A percentile compares a stretch with the other conserved stretches of the same genome.
Evolutionary conservation across 23 tunicate species (phyloP).

Genomic region (Diplosoma virens): DNA sequence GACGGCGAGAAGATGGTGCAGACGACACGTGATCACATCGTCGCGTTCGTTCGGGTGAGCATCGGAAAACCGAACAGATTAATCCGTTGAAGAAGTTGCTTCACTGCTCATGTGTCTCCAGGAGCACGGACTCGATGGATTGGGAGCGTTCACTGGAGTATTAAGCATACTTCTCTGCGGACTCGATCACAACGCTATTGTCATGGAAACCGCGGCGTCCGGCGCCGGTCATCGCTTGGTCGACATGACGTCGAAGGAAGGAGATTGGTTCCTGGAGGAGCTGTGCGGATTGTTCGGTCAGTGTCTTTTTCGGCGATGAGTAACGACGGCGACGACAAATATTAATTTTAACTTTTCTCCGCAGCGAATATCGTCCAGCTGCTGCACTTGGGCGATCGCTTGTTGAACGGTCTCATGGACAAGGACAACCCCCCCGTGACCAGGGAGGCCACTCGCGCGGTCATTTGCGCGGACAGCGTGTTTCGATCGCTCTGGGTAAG

Average conservation of each 20-base stretch:
- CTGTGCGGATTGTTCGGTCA: slow-evolving; percentile 74
- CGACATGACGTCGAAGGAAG: slow-evolving; percentile 89
- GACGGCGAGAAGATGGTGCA: slow-evolving; percentile 54
- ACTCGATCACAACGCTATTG: slow-evolving; percentile 57
- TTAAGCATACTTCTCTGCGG: slow-evolving; percentile 51
- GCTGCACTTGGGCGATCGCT: slow-evolving; percentile 54
- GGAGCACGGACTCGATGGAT: slow-evolving; percentile 66
- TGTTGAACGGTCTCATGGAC: slow-evolving; percentile 36
- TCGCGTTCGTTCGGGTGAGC: slow-evolving; percentile 66
- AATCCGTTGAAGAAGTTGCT: too few species aligned
- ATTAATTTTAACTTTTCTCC: neutral
- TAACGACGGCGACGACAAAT: neutral
- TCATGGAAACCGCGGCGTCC: slow-evolving; percentile 92
- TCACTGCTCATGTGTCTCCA: neutral
- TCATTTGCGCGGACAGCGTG: slow-evolving; percentile 52
- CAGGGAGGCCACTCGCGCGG: slow-evolving; percentile 41
- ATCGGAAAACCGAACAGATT: too few species aligned
- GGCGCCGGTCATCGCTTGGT: slow-evolving; percentile 88
- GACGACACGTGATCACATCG: slow-evolving; percentile 51
- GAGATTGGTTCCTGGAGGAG: slow-evolving; percentile 99
- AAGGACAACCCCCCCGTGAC: slow-evolving; percentile 16
- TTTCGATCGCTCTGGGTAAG: slow-evolving; percentile 58
- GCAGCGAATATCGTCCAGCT: slow-evolving; percentile 76
- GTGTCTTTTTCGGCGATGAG: neutral
- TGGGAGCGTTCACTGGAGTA: slow-evolving; percentile 42